phyloP scores from a whole-genome alignment of 1,140 invertebrate species.

The Drosophila mayri region DNA sequence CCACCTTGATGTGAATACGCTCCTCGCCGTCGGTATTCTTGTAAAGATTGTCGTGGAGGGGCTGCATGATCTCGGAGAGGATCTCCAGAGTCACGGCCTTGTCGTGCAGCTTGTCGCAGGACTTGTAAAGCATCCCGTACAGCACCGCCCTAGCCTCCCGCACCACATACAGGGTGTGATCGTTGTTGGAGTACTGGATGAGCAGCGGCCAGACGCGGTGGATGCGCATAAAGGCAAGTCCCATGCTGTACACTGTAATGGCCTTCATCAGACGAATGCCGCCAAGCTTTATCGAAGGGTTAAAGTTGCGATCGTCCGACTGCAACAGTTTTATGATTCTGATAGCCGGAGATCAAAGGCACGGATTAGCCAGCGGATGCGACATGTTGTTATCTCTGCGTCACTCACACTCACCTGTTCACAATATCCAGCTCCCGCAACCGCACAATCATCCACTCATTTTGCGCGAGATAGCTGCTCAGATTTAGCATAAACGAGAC shows the following conservation, averaged over 20 bases:
- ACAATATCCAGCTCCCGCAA: constrained; percentile 67
- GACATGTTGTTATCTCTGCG: background rate
- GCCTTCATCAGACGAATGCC: constrained; percentile 86
- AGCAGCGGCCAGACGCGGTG: constrained; percentile 86
- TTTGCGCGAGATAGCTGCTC: constrained; percentile 69
- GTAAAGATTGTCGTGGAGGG: constrained; percentile 85
- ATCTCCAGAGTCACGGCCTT: constrained; percentile 86
- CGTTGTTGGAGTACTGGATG: constrained; percentile 86
- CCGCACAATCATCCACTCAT: constrained; percentile 75
- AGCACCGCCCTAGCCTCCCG: constrained; percentile 87
- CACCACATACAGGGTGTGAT: constrained; percentile 88
- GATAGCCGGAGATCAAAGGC: constrained; percentile 4
- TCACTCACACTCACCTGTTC: constrained; percentile 50
- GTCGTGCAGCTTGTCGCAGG: constrained; percentile 84
- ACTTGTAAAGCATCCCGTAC: constrained; percentile 86
- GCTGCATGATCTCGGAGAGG: constrained; percentile 85
- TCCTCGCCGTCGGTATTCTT: constrained; percentile 35
- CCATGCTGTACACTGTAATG: constrained; percentile 86
- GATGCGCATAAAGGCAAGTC: constrained; percentile 86
- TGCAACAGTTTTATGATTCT: constrained; percentile 63
- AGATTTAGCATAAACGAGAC: constrained; percentile 84
- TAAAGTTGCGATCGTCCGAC: constrained; percentile 45
- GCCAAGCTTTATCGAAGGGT: constrained; percentile 87
- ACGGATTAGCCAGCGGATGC: constrained; percentile 1
- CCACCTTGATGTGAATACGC: constrained; percentile 82